These are phyloP conservation scores for Clivina fossor DNA, from an alignment of 2,888 invertebrate genomes.

Conservation along the genomic window DNA sequence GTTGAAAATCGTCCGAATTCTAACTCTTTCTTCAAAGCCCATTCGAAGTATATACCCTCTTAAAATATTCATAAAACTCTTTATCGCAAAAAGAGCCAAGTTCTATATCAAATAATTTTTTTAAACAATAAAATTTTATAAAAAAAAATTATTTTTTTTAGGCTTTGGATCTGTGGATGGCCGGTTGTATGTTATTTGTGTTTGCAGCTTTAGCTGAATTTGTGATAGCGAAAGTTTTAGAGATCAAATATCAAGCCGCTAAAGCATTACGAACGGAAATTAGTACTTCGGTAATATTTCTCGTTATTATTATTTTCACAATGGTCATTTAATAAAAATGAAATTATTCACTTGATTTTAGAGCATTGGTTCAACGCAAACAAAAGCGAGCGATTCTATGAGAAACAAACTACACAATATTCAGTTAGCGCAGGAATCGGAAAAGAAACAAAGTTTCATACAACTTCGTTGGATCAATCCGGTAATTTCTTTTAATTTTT, in stretches of 20 bases:
- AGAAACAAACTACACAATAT: constrained; percentile 43
- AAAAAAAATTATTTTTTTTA: constrained; percentile 49
- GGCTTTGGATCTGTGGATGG: constrained; percentile 87
- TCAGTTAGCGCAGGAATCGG: constrained; percentile 18
- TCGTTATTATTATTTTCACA: not conserved
- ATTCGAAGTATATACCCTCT: no score
- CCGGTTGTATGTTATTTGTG: constrained; percentile 84
- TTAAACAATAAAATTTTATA: no score
- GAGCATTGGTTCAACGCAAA: constrained; percentile 50
- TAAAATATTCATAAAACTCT: no score
- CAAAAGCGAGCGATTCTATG: constrained; percentile 57
- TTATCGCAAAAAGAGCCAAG: no score
- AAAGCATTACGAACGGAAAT: constrained; percentile 62
- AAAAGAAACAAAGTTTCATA: constrained; percentile 40
- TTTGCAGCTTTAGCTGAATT: constrained; percentile 83
- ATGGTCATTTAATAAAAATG: constrained; percentile 1
- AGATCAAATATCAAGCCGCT: constrained; percentile 69
- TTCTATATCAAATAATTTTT: no score
- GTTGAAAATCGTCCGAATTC: no score
- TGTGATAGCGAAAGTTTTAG: constrained; percentile 78
- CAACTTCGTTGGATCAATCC: constrained; percentile 51
- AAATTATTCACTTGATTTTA: constrained; percentile 6
- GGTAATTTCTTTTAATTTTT: constrained; percentile 32
- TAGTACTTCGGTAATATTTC: constrained; percentile 52
- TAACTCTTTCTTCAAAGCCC: no score